Base-by-base conservation (phyloP, 2,113 vertebrate genomes). In the Alligator sinensis region DNA sequence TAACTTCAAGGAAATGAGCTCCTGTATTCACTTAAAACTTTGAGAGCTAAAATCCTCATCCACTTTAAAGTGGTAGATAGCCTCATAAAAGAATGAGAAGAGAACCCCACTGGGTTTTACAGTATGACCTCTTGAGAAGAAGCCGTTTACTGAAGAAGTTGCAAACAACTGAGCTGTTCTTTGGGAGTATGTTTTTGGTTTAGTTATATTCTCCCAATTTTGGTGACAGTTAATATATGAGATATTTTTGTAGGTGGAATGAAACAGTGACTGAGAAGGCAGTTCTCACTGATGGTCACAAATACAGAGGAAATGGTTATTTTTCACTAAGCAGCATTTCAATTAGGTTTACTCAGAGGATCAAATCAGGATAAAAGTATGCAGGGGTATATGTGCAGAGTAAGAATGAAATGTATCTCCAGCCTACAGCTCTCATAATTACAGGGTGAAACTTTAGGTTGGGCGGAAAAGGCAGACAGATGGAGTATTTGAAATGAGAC, bases 171-270 rank as follows among this genome's bases (percentile, higher is more conserved):
- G 70, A 74, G 34, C 30, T 7, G 34, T 25, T 47, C 38, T 14
- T 74, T 61, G 60, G 30, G n/a, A 58, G 76, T 68, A 28, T 82
- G 55, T 61, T 59, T 77, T 16, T 81, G 77, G 16, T 76, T 80
- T 63, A 68, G 47, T 25, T 74, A 38, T 74, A 22, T 47, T n/a
- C 9, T 77, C 79, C 80, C 66, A 63, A 60, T 60, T 28, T 92
- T 74, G 55, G 81, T 14, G 61, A 14, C 58, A 76, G 27, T 76
- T 85, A 75, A 28, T 3, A 2, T 4, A 11, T 70, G 80, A 90
- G n/a, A 30, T 60, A 27, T 66, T 94, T 82, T 89, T 92, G 93
- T 66, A 93, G 86, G 82, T 21, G 54, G 68, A 78, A 55, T 25
- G 25, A 92, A 76, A 78, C 47, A 85, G 84, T 11, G 78, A 75